phyloP scores from a whole-genome alignment of 2,113 vertebrate species.

The Protobothrops flavoviridis region DNA sequence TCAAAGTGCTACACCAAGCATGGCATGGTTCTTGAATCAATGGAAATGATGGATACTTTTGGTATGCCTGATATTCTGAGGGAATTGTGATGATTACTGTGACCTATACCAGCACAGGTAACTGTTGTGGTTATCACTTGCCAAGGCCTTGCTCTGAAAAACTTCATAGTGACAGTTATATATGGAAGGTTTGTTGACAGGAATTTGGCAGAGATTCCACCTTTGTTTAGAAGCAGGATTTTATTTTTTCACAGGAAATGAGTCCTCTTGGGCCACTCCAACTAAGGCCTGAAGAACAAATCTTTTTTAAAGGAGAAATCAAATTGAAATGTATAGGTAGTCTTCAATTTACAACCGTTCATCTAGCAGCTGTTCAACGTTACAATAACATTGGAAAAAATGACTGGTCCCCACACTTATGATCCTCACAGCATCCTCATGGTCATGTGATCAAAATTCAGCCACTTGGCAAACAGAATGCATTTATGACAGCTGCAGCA shows the following conservation, averaged over 20 bases:
- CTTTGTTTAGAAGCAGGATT: background rate
- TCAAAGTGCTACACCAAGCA: background rate
- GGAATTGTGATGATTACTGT: background rate
- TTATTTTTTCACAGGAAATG: background rate
- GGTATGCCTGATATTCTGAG: background rate
- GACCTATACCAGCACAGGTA: background rate
- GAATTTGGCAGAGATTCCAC: background rate
- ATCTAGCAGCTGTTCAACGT: background rate
- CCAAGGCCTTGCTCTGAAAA: background rate
- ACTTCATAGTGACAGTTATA: background rate
- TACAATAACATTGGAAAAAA: background rate
- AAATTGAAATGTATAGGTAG: background rate
- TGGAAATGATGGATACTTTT: background rate
- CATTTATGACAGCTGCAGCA: background rate
- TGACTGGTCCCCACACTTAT: background rate
- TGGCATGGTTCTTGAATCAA: background rate
- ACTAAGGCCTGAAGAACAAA: background rate
- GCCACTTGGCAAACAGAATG: background rate
- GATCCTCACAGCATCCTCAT: background rate
- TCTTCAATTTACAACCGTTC: background rate
- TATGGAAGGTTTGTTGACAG: background rate
- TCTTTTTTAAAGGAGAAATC: background rate
- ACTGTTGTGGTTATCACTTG: background rate
- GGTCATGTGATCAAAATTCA: background rate
- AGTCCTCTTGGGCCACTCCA: background rate